Conservation (phyloP, 2,113 vertebrate genomes). For the Pygoscelis adeliae region DNA sequence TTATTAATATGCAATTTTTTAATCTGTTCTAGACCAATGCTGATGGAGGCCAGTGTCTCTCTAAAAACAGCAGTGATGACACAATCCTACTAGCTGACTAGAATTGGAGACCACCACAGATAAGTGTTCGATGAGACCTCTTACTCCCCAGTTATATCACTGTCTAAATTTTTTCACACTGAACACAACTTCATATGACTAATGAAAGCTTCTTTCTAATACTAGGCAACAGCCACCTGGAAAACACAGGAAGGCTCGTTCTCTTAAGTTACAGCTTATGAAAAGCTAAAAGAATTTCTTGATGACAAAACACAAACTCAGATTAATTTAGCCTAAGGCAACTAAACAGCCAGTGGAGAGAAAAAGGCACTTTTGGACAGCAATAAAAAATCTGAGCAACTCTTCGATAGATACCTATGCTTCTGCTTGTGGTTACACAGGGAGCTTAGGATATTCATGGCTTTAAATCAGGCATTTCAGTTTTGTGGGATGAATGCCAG, state of each 20-base stretch:
- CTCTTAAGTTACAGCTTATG: neutral
- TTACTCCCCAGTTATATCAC: neutral
- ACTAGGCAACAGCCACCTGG: neutral
- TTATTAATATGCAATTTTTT: neutral
- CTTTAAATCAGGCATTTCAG: neutral
- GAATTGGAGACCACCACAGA: neutral
- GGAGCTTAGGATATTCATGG: neutral
- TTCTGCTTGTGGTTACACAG: neutral
- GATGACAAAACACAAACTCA: neutral
- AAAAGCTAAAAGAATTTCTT: neutral
- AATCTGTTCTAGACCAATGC: neutral
- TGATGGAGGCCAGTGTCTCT: neutral
- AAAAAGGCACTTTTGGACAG: neutral
- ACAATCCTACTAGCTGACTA: neutral
- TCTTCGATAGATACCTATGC: neutral
- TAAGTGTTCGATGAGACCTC: neutral
- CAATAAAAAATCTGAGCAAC: neutral
- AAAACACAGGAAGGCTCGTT: neutral
- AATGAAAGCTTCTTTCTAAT: neutral
- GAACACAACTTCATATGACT: neutral
- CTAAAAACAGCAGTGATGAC: neutral
- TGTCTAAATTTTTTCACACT: neutral
- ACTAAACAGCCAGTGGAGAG: neutral
- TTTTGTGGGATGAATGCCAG: neutral
- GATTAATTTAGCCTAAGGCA: neutral